These are phyloP conservation scores for Albula glossodonta DNA, from an alignment of 2,113 vertebrate species.

Conservation along the genomic window DNA sequence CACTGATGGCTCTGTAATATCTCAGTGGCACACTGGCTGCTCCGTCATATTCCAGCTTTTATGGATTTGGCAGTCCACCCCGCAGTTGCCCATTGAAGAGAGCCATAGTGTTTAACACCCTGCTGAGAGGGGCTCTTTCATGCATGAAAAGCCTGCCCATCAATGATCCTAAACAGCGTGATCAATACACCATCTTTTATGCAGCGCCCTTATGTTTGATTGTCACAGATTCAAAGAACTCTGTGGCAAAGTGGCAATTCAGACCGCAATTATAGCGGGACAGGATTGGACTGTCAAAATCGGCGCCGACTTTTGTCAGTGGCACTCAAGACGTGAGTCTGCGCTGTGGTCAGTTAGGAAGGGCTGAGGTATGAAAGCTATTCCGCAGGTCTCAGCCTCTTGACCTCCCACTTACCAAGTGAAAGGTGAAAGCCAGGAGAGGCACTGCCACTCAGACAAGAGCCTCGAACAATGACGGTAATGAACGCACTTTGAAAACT, in stretches of 20 bases:
- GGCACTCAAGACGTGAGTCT: not conserved
- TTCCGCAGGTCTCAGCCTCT: not conserved
- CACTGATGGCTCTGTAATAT: not conserved
- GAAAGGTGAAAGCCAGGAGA: not conserved
- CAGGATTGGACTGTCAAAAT: constrained; percentile 1
- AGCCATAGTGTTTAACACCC: constrained; percentile 64
- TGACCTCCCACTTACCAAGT: not conserved
- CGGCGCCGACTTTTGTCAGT: not conserved
- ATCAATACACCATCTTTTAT: constrained; percentile 46
- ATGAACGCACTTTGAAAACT: constrained; percentile 31
- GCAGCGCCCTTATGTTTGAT: constrained; percentile 8
- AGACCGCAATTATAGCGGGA: not conserved
- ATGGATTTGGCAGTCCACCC: not conserved
- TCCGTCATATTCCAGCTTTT: not conserved
- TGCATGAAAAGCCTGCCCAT: constrained; percentile 46
- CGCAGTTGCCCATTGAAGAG: constrained; percentile 62
- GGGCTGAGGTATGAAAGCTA: not conserved
- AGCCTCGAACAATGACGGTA: constrained; percentile 31
- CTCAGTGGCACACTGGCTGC: too few species aligned
- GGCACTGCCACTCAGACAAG: not conserved
- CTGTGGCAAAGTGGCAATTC: not conserved
- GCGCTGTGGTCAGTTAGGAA: not conserved
- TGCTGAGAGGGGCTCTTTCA: constrained; percentile 54
- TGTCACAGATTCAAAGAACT: not conserved
- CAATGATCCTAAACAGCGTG: constrained; percentile 44